Evolutionary conservation across 2,797 vertebrate species (phyloP), one percentile per base, ranked within the genome.

Genomic region (Halcyon chelicuti): DNA sequence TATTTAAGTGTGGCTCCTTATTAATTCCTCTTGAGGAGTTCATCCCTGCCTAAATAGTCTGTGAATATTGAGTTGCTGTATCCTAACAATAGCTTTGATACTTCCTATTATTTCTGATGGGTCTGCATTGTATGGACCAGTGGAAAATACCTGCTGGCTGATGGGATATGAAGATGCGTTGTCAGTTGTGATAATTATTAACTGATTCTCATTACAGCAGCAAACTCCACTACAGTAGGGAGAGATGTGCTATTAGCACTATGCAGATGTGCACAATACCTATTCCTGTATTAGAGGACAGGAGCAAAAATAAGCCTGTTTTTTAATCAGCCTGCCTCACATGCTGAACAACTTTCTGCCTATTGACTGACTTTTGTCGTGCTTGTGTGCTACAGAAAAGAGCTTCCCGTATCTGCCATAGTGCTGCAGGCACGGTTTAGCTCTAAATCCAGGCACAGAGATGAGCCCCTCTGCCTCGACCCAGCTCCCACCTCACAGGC

Each of bases 401-500:
- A 0, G 25, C 16, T 49, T 73, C 39, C 33, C 0, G 0, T 16
- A 54, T 31, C 60, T 31, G 23, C 8, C 20, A 10, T n/a, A 4
- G 0, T 7, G 28, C 61, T 46, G 25, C 25, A 66, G 26, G 23
- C 60, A 47, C 0, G 0, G 16, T 40, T 83, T 57, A 2, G 28
- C 0, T 0, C 44, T 63, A 39, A 81, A 75, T 31, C 39, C 19
- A 42, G 54, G 47, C 42, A 19, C 29, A 23, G 39, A 39, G 6
- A 2, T 8, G n/a, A 86, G 39, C 9, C 12, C 7, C 17, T 46
- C 29, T n/a, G 37, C 13, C 67, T 62, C 28, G 37, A 62, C 9
- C 17, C 61, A 17, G 18, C 57, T 67, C 25, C 13, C 25, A 37
- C 20, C 25, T 11, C 58, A 47, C 1, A 0, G 0, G 1, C 14